Evolutionary conservation across 2,888 invertebrate species (phyloP), one percentile per base, ranked within the genome.

Genomic region (Aphodius granarius): DNA sequence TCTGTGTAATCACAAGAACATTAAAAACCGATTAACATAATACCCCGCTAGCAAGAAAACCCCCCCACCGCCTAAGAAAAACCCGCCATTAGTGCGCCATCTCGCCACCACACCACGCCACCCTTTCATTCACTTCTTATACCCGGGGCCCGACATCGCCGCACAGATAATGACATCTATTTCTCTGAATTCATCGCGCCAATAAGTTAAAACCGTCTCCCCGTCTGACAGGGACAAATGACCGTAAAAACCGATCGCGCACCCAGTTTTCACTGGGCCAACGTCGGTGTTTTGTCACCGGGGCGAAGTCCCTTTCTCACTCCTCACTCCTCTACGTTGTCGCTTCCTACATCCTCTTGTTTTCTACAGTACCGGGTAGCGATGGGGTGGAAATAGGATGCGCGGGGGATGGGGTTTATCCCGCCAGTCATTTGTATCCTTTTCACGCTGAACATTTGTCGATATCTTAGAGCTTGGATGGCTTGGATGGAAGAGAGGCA

Each of bases 41-140:
- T n/a, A n/a, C n/a, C n/a, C n/a, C n/a, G n/a, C n/a, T n/a, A n/a
- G n/a, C n/a, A n/a, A n/a, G n/a, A n/a, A n/a, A n/a, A n/a, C n/a
- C n/a, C n/a, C n/a, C n/a, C n/a, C n/a, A n/a, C n/a, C n/a, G n/a
- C 43, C 43, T 9, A 43, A 43, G 43, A 43, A 43, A 43, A 43
- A 43, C 43, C 3, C 43, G 43, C 43, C 43, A 43, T 43, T 43
- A 43, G 43, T 43, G 3, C 43, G 9, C 43, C 3, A 43, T 43
- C 43, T 13, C 6, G 43, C 3, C 43, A 43, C 4, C 43, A 43
- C 43, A 43, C 77, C 77, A 77, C 21, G 66, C 22, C 63, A 72
- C 73, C 72, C 76, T 72, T 19, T 19, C 19, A 17, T 19, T 65
- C 15, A 19, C 66, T 19, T 19, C 66, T 65, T 19, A 17, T 9